Base-by-base conservation (phyloP, 2,113 vertebrate genomes). In the Myiopsitta monachus region DNA sequence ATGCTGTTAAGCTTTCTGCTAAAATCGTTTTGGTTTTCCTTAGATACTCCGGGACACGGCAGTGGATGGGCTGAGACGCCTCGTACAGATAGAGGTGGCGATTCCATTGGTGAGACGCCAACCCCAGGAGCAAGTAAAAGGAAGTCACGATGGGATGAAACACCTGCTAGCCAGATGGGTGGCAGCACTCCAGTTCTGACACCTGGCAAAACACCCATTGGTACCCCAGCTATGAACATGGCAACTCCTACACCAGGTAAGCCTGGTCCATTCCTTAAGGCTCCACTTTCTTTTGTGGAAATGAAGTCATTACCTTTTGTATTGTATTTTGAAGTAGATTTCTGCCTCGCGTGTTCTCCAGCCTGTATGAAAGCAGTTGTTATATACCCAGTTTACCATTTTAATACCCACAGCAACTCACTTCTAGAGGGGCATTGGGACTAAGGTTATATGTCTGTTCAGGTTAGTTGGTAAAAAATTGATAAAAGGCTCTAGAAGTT, bases 171-270 rank as follows among this genome's bases (percentile, higher is more conserved):
- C 96, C 99, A 99, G 92, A 99, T 99, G 99, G 99, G 99, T 26
- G 99, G 99, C 63, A 99, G 99, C 83, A 99, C 99, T 51, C 99
- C 99, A 44, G 98, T 99, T 46, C 97, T 99, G 51, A 99, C 99
- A 3, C 99, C 99, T 57, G 99, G 99, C 75, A 99, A 99, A 95
- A 99, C 99, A 47, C 99, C 99, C 49, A 99, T 99, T 36, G 99
- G 99, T 66, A 99, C 99, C 16, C 99, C 99, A 80, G 99, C 99
- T 33, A 99, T 99, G 99, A 99, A 99, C 96, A 99, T 99, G 99
- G 99, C 99, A 44, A 99, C 99, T 1, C 99, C 99, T 31, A 99
- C 99, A 28, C 99, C 99, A 98, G 99, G 99, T 99, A 97, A 92
- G 90, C 33, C 36, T 51, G 46, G 33, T 47, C 59, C 7, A 1